Evolutionary conservation across 2,797 vertebrate species (phyloP).

Genomic region (Tarsius wallacei): DNA sequence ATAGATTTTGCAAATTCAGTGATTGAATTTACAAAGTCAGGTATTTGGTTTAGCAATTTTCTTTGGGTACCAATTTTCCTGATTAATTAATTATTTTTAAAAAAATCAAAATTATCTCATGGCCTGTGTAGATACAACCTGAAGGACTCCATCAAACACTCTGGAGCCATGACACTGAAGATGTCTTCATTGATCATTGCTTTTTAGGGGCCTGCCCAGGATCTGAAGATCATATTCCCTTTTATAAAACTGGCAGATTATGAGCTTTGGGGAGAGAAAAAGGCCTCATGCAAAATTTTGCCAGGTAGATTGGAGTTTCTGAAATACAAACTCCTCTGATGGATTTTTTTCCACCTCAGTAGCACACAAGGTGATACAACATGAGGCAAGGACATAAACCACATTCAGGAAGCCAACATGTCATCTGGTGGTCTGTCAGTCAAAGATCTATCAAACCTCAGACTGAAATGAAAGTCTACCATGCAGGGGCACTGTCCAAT

Average conservation of each 20-base stretch:
- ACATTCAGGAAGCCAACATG: conserved; percentile 15
- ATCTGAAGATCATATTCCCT: neutral
- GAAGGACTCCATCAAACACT: neutral
- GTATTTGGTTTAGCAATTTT: neutral
- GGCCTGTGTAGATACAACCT: neutral
- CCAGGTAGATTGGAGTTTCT: conserved; percentile 46
- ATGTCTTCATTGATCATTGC: neutral
- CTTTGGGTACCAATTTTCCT: neutral
- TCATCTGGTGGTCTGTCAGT: conserved; percentile 69
- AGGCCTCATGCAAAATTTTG: neutral
- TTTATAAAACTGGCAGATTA: conserved; percentile 29
- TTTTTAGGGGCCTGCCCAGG: neutral
- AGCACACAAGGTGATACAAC: conserved; percentile 34
- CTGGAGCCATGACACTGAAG: neutral
- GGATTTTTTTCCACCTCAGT: conserved; percentile 48
- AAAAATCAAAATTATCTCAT: neutral
- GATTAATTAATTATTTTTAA: neutral
- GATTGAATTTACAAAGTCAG: neutral
- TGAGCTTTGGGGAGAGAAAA: neutral
- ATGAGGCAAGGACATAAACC: conserved; percentile 62
- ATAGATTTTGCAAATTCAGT: neutral
- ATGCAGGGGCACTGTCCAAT: conserved; percentile 34
- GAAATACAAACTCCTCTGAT: conserved; percentile 65
- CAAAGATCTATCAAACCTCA: conserved; percentile 61
- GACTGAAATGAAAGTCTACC: conserved; percentile 36